These are phyloP conservation scores for Nymphalis polychloros DNA, from an alignment of 2,888 invertebrate species.

Conservation along the genomic window DNA sequence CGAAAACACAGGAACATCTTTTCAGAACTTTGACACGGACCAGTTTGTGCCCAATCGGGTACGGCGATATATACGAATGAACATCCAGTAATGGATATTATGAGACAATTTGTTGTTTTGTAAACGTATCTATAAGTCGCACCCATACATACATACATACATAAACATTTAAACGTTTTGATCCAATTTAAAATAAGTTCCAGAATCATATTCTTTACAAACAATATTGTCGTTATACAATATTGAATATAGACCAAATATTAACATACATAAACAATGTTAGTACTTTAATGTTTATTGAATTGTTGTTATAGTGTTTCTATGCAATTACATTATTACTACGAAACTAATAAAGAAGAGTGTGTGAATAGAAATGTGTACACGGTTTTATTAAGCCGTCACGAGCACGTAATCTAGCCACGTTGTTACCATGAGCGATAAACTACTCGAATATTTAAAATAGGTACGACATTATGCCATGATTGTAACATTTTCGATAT, in stretches of 20 bases:
- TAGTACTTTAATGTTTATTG: no score
- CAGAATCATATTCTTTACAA: not conserved
- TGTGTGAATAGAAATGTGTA: not conserved
- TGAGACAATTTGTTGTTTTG: slow-evolving; percentile 15
- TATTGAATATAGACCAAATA: not conserved
- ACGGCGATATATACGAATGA: slow-evolving; percentile 6
- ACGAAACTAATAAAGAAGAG: not conserved
- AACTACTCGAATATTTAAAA: not conserved
- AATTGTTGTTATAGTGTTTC: no score
- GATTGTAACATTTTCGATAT: not conserved
- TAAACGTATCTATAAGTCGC: not conserved
- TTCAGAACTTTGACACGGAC: slow-evolving; percentile 41
- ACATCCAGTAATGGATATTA: slow-evolving; percentile 10
- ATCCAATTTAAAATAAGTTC: not conserved
- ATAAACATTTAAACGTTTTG: not conserved
- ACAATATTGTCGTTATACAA: not conserved
- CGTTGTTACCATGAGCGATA: not conserved
- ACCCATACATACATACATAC: not conserved
- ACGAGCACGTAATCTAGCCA: slow-evolving; percentile 1
- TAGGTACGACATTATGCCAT: not conserved
- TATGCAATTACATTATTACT: not conserved
- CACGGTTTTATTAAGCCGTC: not conserved
- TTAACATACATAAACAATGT: no score
- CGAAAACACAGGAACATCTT: slow-evolving; percentile 42
- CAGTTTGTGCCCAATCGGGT: slow-evolving; percentile 10